These are phyloP conservation scores for Drosophila nr. perissopoda DNA, from an alignment of 2,888 invertebrate genomes.

Conservation along the genomic window DNA sequence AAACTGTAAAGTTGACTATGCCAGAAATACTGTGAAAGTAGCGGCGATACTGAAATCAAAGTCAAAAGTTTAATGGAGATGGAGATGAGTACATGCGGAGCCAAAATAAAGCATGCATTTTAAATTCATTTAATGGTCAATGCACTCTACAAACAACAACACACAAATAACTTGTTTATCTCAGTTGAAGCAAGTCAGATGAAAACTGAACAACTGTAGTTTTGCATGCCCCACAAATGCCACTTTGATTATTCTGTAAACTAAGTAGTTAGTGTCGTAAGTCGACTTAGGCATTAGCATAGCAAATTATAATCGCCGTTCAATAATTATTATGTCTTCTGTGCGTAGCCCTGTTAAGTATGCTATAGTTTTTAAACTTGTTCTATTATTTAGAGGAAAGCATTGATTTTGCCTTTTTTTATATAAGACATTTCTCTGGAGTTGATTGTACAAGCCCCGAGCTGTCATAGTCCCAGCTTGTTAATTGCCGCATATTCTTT, in stretches of 20 bases:
- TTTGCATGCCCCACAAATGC: neutral
- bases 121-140: conserved; percentile 68
- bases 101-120: conserved; percentile 59
- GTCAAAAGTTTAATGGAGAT: conserved; percentile 18
- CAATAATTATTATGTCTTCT: neutral
- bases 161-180: conserved; percentile 21
- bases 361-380: neutral
- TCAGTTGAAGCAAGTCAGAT: conserved; percentile 32
- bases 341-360: neutral
- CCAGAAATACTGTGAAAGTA: conserved; percentile 1
- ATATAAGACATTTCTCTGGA: neutral
- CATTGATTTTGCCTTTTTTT: neutral
- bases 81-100: conserved; percentile 36
- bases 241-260: neutral
- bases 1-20: conserved; percentile 1
- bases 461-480: neutral
- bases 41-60: conserved; percentile 3
- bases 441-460: neutral
- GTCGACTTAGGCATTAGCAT: neutral
- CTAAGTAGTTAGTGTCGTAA: neutral
- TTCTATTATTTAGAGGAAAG: neutral
- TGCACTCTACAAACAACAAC: conserved; percentile 29
- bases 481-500: neutral
- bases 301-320: neutral
- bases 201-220: neutral